Percentiles rank a stretch among this genome's conserved stretches.
These are phyloP conservation scores for Microtus oregoni DNA, from an alignment of 2,113 vertebrate species.

Conservation along the genomic window DNA sequence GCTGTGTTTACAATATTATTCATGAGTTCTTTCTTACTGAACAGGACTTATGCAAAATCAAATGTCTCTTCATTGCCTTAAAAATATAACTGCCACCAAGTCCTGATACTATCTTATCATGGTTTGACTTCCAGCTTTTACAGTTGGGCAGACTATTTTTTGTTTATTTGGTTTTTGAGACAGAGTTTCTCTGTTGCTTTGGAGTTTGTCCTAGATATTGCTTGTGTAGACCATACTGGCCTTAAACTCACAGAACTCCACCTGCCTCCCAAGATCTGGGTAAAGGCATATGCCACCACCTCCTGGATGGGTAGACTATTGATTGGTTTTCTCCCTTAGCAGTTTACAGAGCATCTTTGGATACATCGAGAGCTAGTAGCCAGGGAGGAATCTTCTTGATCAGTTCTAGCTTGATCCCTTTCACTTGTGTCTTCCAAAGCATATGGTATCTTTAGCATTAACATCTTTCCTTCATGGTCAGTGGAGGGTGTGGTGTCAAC, in stretches of 20 bases:
- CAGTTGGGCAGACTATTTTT: background rate
- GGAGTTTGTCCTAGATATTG: too few relatives aligned
- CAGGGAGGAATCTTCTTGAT: too few relatives aligned
- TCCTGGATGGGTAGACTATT: background rate
- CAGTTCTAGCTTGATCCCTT: background rate
- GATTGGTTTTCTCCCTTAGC: background rate
- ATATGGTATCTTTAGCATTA: background rate
- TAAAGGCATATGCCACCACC: too few relatives aligned
- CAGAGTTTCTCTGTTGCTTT: too few relatives aligned
- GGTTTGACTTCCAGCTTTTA: too few relatives aligned
- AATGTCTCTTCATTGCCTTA: background rate
- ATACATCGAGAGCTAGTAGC: background rate
- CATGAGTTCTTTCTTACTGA: background rate
- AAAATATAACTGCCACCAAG: background rate
- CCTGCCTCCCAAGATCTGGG: too few relatives aligned
- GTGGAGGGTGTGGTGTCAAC: background rate
- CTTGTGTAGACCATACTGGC: too few relatives aligned
- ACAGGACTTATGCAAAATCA: background rate
- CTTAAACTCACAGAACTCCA: too few relatives aligned
- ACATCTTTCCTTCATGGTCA: background rate
- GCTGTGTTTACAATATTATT: background rate
- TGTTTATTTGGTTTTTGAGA: too few relatives aligned
- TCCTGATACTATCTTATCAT: background rate
- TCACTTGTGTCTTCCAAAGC: background rate
- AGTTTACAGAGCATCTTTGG: background rate